A percentile compares a stretch with the other conserved stretches of the same genome.
phyloP scores from a whole-genome alignment of 2,797 vertebrate genomes.

The Tinamus major region DNA sequence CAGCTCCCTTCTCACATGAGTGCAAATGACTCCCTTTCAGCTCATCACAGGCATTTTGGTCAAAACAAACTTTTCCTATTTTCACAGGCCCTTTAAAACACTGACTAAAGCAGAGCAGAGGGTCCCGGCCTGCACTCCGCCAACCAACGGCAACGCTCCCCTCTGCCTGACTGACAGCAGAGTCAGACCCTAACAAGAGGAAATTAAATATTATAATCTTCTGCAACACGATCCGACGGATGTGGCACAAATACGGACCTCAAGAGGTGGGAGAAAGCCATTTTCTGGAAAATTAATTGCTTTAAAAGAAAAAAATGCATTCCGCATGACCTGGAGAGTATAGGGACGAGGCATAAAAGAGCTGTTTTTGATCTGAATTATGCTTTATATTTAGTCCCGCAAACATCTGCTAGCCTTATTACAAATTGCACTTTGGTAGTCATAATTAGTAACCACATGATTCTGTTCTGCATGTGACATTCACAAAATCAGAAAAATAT shows the following conservation, averaged over 20 bases:
- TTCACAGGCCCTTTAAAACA: slow-evolving; percentile 40
- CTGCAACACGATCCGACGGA: background rate
- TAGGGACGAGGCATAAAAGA: background rate
- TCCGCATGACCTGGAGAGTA: background rate
- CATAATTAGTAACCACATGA: slow-evolving; percentile 50
- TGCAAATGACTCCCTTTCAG: slow-evolving; percentile 60
- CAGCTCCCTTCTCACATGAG: slow-evolving; percentile 43
- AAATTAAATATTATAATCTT: background rate
- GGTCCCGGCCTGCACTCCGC: background rate
- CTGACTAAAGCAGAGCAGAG: background rate
- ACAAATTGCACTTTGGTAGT: slow-evolving; percentile 50
- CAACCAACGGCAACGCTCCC: background rate
- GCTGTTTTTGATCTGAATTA: slow-evolving; percentile 32
- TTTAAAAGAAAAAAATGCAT: background rate
- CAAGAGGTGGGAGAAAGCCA: background rate
- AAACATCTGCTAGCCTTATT: slow-evolving; percentile 43
- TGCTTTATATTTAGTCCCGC: slow-evolving; percentile 35
- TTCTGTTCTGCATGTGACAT: slow-evolving; percentile 30
- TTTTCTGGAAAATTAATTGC: background rate
- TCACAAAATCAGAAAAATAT: slow-evolving; percentile 43
- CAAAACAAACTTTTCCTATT: slow-evolving; percentile 1
- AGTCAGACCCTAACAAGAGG: background rate
- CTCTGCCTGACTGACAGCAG: background rate
- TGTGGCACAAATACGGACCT: background rate
- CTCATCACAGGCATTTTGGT: slow-evolving; percentile 62